Conservation (phyloP, 2,113 vertebrate species). For the Syrmaticus mikado region DNA sequence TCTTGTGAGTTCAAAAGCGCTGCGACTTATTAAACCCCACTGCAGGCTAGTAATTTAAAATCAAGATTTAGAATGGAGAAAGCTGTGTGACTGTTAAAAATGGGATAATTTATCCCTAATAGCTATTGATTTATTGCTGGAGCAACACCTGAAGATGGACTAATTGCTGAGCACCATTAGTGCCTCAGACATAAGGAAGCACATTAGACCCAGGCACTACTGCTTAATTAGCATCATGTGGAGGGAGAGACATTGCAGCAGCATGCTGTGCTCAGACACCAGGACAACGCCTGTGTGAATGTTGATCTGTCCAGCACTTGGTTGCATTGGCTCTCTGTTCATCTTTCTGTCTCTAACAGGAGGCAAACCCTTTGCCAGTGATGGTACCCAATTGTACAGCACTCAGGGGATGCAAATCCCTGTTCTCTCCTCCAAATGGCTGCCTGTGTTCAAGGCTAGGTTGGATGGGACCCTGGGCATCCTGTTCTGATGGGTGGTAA, state of each 20-base stretch:
- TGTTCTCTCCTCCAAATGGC: background rate
- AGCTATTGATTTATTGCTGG: background rate
- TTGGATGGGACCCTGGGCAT: too few species aligned
- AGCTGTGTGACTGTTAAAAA: background rate
- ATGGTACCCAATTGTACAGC: background rate
- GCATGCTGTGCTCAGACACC: background rate
- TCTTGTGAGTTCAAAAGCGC: background rate
- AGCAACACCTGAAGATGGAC: constrained; percentile 1
- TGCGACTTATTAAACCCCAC: background rate
- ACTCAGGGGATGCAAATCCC: background rate
- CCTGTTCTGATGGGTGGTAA: too few species aligned
- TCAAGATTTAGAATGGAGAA: background rate
- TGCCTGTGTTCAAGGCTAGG: background rate
- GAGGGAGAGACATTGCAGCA: background rate
- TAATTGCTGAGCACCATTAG: constrained; percentile 31
- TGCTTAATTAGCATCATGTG: constrained; percentile 16
- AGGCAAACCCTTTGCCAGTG: background rate
- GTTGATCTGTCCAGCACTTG: background rate
- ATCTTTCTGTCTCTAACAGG: background rate
- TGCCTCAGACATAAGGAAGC: rapidly evolving
- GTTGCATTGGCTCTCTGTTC: background rate
- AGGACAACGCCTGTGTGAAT: background rate
- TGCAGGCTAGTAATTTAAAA: constrained; percentile 4
- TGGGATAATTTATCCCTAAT: constrained; percentile 23
- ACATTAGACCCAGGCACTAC: background rate